Evolutionary conservation across 1,140 invertebrate genomes (phyloP).

Genomic region (Zaprionus ghesquierei): DNA sequence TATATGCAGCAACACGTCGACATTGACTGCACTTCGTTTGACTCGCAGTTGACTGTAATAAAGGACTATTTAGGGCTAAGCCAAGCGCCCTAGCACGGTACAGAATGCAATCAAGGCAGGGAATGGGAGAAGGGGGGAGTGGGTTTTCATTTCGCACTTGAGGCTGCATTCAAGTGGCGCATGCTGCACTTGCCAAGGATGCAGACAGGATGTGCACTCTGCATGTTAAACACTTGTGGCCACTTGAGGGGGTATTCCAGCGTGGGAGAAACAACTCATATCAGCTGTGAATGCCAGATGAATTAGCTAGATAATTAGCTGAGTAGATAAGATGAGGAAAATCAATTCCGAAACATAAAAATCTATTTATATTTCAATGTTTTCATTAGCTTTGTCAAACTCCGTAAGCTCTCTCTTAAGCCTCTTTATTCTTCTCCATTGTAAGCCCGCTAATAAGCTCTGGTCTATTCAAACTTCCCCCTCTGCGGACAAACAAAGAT

Average conservation of each 20-base stretch:
- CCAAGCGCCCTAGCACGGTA: constrained; percentile 23
- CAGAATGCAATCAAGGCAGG: constrained; percentile 31
- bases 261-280: not conserved
- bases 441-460: not conserved
- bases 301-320: constrained; percentile 45
- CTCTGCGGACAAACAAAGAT: constrained; percentile 15
- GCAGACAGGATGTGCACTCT: constrained; percentile 22
- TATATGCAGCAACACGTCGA: constrained; percentile 72
- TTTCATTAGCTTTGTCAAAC: not conserved
- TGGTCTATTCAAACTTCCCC: not conserved
- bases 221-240: constrained; percentile 24
- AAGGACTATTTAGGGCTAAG: constrained; percentile 70
- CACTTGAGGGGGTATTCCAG: not conserved
- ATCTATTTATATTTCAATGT: too few relatives aligned
- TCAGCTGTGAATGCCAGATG: not conserved
- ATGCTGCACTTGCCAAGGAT: constrained; percentile 11
- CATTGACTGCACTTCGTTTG: constrained; percentile 70
- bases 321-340: not conserved
- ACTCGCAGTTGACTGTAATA: constrained; percentile 81
- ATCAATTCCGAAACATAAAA: too few relatives aligned
- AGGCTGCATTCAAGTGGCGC: constrained; percentile 63
- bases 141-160: constrained; percentile 70
- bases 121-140: not conserved
- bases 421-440: not conserved
- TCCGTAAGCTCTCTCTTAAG: not conserved